phyloP scores from a whole-genome alignment of 2,113 vertebrate genomes.

The Caretta caretta region DNA sequence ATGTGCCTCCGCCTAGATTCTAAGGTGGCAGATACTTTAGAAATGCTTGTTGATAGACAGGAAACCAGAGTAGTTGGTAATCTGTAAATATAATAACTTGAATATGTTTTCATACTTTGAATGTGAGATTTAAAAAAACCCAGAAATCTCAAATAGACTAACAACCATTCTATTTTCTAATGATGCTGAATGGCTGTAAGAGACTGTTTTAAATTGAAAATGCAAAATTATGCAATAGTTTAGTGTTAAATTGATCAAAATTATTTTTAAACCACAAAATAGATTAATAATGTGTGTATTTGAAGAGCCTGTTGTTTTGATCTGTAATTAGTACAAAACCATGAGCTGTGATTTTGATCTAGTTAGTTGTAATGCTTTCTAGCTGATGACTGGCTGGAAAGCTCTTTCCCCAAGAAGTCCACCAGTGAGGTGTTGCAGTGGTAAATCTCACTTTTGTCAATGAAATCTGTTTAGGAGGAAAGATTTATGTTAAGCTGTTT shows the following conservation, averaged over 20 bases:
- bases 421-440: slow-evolving; percentile 40
- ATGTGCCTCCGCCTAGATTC: not conserved
- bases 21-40: not conserved
- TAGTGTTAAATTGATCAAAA: slow-evolving; percentile 37
- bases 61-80: not conserved
- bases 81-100: not conserved
- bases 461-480: slow-evolving; percentile 64
- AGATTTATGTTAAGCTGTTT: slow-evolving; percentile 65
- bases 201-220: not conserved
- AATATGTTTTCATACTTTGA: not conserved
- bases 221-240: slow-evolving; percentile 34
- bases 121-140: slow-evolving; percentile 10
- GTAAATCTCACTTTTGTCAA: slow-evolving; percentile 73
- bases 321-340: slow-evolving; percentile 70
- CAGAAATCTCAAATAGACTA: slow-evolving; percentile 16
- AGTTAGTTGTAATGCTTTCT: slow-evolving; percentile 55
- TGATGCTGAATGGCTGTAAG: not conserved
- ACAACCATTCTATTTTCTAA: not conserved
- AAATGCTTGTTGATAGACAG: not conserved
- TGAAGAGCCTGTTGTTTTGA: slow-evolving; percentile 43
- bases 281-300: slow-evolving; percentile 41
- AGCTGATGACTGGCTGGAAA: slow-evolving; percentile 50
- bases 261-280: slow-evolving; percentile 25
- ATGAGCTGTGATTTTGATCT: slow-evolving; percentile 67
- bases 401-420: slow-evolving; percentile 51